phyloP scores from a whole-genome alignment of 2,797 vertebrate genomes.

The Spinibarbus caldwelli region DNA sequence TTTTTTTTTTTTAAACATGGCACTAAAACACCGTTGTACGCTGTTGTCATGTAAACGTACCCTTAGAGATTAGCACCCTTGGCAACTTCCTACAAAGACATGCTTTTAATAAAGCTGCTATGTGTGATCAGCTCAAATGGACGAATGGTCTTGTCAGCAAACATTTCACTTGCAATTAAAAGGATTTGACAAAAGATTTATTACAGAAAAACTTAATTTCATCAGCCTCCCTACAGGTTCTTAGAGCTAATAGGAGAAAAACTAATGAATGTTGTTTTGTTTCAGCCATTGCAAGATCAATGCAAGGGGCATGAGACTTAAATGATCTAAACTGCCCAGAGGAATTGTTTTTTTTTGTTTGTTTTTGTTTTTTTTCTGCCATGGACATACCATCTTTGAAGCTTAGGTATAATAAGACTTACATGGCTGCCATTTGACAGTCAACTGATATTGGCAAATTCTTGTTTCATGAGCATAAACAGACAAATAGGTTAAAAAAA shows the following conservation, averaged over 20 bases:
- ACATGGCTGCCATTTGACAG: background rate
- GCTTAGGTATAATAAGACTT: background rate
- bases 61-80: background rate
- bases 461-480: background rate
- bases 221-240: constrained; percentile 5
- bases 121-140: background rate
- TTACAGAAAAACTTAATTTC: background rate
- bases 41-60: background rate
- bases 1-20: no score
- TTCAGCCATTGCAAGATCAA: background rate
- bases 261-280: background rate
- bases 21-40: no score
- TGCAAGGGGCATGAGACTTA: background rate
- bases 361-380: background rate
- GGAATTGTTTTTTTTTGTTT: no score
- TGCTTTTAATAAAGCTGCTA: background rate
- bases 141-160: constrained; percentile 4
- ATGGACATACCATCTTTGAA: background rate
- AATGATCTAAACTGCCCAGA: background rate
- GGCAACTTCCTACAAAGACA: background rate
- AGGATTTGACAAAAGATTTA: background rate
- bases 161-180: background rate
- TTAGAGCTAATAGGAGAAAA: background rate
- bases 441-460: background rate
- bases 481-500: background rate